phyloP scores from a whole-genome alignment of 2,113 vertebrate species.

The Clarias batrachus region DNA sequence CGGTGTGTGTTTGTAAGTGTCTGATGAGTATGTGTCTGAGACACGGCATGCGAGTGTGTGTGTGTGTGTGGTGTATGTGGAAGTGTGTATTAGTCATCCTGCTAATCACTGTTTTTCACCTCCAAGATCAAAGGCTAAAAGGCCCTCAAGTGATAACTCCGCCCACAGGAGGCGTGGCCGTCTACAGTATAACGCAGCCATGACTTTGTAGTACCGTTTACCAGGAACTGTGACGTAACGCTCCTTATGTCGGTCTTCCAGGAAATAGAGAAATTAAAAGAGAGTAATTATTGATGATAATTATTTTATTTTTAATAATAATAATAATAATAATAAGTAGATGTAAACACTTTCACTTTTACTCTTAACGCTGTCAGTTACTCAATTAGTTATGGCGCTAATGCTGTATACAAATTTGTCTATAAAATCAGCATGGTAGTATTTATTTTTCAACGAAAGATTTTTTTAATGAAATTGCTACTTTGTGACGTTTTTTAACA shows the following conservation, averaged over 20 bases:
- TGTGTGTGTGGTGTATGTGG: slow-evolving; percentile 57
- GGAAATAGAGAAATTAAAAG: slow-evolving; percentile 25
- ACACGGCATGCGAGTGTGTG: slow-evolving; percentile 34
- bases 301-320: not conserved
- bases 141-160: slow-evolving; percentile 45
- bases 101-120: slow-evolving; percentile 75
- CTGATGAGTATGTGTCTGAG: slow-evolving; percentile 33
- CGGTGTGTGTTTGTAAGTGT: not conserved
- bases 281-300: too few species aligned
- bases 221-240: slow-evolving; percentile 65
- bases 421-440: not conserved
- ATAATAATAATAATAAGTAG: not conserved
- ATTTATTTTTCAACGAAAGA: too few species aligned
- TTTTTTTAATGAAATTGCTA: too few species aligned
- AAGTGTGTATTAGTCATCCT: slow-evolving; percentile 53
- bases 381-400: not conserved
- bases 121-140: slow-evolving; percentile 75
- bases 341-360: not conserved
- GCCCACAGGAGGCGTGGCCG: slow-evolving; percentile 44
- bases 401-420: not conserved
- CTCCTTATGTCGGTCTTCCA: slow-evolving; percentile 49
- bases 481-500: too few species aligned
- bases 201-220: slow-evolving; percentile 55
- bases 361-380: too few species aligned
- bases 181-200: slow-evolving; percentile 62